phyloP scores from a whole-genome alignment of 2,113 vertebrate species.

The Illadopsis cleaveri region DNA sequence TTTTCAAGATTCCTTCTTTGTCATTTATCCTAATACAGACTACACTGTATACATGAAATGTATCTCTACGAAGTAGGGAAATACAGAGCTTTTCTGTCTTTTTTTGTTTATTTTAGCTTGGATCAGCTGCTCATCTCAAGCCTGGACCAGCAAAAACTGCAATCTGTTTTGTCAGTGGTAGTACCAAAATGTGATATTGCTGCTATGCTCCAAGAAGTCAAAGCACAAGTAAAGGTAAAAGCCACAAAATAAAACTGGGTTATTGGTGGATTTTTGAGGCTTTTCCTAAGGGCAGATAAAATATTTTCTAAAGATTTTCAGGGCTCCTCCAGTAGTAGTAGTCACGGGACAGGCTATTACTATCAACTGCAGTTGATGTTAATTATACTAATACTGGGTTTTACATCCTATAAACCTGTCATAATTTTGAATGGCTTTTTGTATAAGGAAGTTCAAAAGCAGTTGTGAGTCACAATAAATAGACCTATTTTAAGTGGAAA shows the following conservation, averaged over 20 bases:
- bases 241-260: not conserved
- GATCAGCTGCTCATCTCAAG: conserved; percentile 78
- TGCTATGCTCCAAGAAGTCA: conserved; percentile 79
- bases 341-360: not conserved
- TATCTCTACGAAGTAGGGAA: not conserved
- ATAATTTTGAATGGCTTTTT: not conserved
- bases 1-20: not conserved
- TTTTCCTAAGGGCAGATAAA: not conserved
- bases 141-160: conserved; percentile 79
- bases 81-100: not conserved
- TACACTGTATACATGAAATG: not conserved
- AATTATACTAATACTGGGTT: not conserved
- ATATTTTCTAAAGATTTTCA: not conserved
- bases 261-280: not conserved
- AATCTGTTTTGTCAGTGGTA: conserved; percentile 74
- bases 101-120: conserved; percentile 73
- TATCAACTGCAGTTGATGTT: not conserved
- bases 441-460: not conserved
- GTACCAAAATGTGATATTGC: conserved; percentile 70
- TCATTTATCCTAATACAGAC: not conserved
- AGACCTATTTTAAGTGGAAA: not conserved
- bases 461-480: not conserved
- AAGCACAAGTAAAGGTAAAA: conserved; percentile 83
- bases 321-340: not conserved
- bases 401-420: not conserved